Evolutionary conservation across 2,113 vertebrate genomes (phyloP), one percentile per base, ranked within the genome.

Genomic region (Bambusicola thoracicus): DNA sequence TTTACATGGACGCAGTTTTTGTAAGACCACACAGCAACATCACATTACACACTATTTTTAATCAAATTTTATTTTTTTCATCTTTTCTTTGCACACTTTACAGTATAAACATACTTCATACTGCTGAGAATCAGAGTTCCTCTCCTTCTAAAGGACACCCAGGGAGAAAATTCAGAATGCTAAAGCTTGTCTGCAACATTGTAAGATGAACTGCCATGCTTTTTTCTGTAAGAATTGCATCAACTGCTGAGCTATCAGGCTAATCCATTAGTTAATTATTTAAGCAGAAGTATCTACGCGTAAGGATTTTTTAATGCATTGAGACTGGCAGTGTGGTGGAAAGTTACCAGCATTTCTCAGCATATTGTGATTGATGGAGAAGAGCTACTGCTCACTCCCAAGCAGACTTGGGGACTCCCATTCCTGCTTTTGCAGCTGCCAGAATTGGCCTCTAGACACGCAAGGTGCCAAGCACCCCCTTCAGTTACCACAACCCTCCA

Each of bases 221-320:
- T 93, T 76, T 41, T 67, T 83, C 53, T 81, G 61, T 55, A 92
- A 83, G 95, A 95, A 85, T 85, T 92, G 87, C 81, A 92, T 89
- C 91, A 77, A 95, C 51, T 93, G 94, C 96, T 97, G 93, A 97
- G 95, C 96, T 96, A 97, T 95, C 94, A 96, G 90, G 53, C 91
- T 87, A 84, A 32, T 73, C 96, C 91, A 91, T 96, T 97, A 96
- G 93, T 97, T 96, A 96, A 96, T 97, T 96, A 97, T 97, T 97
- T 95, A 97, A 90, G 92, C 81, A 97, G 87, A 41, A 94, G 90
- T 81, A 95, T 85, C 89, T 85, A 55, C 2, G 8, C 8, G 0
- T 94, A 96, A 96, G 93, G 94, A 72, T 81, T 94, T 96, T 94
- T 96, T 96, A 94, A 96, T 96, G 96, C 91, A 62, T 34, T 13